Base-by-base conservation (phyloP, 2,113 vertebrate genomes). In the Channa argus region DNA sequence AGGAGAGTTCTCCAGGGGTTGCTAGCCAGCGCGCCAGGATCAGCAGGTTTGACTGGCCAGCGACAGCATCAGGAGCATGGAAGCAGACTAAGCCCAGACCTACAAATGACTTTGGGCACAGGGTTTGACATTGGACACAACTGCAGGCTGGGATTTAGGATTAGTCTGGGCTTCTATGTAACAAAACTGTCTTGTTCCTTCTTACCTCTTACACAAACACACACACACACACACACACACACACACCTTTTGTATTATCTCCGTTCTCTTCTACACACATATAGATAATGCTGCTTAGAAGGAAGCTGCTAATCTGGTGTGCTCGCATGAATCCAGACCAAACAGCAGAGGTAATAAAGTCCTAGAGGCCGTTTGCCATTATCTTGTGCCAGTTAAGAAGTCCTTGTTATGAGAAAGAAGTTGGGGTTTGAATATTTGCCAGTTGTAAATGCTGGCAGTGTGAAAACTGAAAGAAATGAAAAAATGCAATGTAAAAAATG, bases 91-190 rank as follows among this genome's bases (percentile, higher is more conserved):
- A 84, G 34, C 67, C 41, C 43, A 70, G 80, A 76, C 64, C 66
- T 63, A 56, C 56, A 71, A 67, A 74, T 65, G 51, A 70, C 73
- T 79, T 83, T 81, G 41, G 61, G 38, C 54, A 43, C 11, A 38
- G 43, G 34, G 45, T 54, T 36, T 71, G 77, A 78, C 71, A 54
- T n/a, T 65, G 70, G 64, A 82, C 77, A 82, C 74, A 78, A 84
- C 60, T 52, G 68, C 38, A 74, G 71, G 54, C 55, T 39, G 49
- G 78, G 83, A 90, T 89, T 24, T 88, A 81, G 80, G 77, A 90
- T 86, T 85, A 84, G 59, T 47, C n/a, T 8, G 8, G 44, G 55
- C 55, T 70, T 43, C 44, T 46, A 36, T 74, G 33, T 55, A 37
- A 54, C 24, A 59, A 49, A 53, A 41, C 56, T 15, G 45, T 74